These are phyloP conservation scores for Aplidium turbinatum DNA, from an alignment of 23 tunicate genomes.

Conservation along the genomic window DNA sequence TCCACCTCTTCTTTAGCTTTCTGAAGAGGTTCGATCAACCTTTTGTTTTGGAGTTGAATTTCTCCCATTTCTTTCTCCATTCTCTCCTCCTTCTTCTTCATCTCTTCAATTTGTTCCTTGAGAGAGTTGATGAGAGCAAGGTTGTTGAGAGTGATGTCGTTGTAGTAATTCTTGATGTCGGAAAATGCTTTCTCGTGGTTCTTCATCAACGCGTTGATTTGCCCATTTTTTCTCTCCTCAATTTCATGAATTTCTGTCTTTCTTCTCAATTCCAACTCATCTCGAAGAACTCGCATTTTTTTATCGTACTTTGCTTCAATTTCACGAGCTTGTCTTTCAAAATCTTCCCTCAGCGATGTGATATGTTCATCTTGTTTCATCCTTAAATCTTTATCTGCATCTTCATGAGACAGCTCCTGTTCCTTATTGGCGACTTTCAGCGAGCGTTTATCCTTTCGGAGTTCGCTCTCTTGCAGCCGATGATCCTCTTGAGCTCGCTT, in stretches of 20 bases:
- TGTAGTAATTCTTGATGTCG: slow-evolving; percentile 98
- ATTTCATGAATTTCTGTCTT: slow-evolving; percentile 98
- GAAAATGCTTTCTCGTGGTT: slow-evolving; percentile 97
- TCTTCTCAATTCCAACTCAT: slow-evolving; percentile 88
- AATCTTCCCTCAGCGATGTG: slow-evolving; percentile 72
- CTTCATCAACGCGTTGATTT: slow-evolving; percentile 93
- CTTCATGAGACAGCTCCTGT: slow-evolving; percentile 94
- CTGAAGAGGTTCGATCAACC: slow-evolving; percentile 83
- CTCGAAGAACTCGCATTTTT: slow-evolving; percentile 92
- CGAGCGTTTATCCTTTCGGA: slow-evolving; percentile 85
- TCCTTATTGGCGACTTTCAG: slow-evolving; percentile 81
- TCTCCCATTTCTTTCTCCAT: slow-evolving; percentile 97
- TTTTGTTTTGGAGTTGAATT: slow-evolving; percentile 80
- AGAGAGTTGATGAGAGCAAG: slow-evolving; percentile 94
- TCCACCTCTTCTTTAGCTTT: slow-evolving; percentile 90
- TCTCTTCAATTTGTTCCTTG: slow-evolving; percentile 99
- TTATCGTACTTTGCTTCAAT: slow-evolving; percentile 96
- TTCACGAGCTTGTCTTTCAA: slow-evolving; percentile 90
- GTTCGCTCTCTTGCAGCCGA: slow-evolving; percentile 74
- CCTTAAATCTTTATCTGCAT: slow-evolving; percentile 80
- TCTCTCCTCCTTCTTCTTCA: slow-evolving; percentile 97
- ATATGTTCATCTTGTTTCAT: slow-evolving; percentile 84
- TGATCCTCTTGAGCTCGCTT: slow-evolving; percentile 90
- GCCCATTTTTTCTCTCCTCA: slow-evolving; percentile 98
- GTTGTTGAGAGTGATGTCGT: slow-evolving; percentile 97